phyloP scores from a whole-genome alignment of 2,888 invertebrate species.

The Latrodectus hesperus region DNA sequence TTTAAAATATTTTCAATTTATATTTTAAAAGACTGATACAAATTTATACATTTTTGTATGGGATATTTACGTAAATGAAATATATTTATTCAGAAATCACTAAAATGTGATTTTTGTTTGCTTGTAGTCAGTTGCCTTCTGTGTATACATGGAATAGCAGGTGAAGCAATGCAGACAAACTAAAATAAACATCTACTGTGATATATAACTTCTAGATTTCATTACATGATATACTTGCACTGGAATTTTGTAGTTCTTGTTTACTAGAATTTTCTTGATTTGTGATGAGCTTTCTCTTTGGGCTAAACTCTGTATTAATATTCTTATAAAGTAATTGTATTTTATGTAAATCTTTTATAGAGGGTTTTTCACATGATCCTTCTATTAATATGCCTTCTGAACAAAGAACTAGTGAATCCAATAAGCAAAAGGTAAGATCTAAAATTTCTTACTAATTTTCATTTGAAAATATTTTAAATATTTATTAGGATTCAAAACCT shows the following conservation, averaged over 20 bases:
- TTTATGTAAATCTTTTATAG: slow-evolving; percentile 20
- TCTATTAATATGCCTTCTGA: slow-evolving; percentile 40
- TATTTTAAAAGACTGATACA: too few species aligned
- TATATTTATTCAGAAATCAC: slow-evolving; percentile 7
- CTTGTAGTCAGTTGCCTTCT: slow-evolving; percentile 30
- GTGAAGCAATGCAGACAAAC: slow-evolving; percentile 27
- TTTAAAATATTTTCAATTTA: too few species aligned
- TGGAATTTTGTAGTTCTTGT: background rate
- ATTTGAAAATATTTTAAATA: background rate
- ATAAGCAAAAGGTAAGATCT: slow-evolving; percentile 56
- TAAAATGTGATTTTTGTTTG: slow-evolving; percentile 21
- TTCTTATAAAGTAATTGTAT: background rate
- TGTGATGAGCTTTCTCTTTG: background rate
- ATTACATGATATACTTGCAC: background rate
- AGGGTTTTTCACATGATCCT: slow-evolving; percentile 41
- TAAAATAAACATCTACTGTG: slow-evolving; percentile 9
- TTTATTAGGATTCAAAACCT: background rate
- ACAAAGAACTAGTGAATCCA: slow-evolving; percentile 60
- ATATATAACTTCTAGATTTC: slow-evolving; percentile 9
- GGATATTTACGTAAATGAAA: background rate
- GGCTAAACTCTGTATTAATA: background rate
- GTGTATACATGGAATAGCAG: slow-evolving; percentile 28
- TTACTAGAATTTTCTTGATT: background rate
- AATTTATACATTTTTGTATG: background rate
- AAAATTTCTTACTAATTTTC: background rate